Conservation (phyloP, 2,113 vertebrate genomes). For the Salminus brasiliensis region DNA sequence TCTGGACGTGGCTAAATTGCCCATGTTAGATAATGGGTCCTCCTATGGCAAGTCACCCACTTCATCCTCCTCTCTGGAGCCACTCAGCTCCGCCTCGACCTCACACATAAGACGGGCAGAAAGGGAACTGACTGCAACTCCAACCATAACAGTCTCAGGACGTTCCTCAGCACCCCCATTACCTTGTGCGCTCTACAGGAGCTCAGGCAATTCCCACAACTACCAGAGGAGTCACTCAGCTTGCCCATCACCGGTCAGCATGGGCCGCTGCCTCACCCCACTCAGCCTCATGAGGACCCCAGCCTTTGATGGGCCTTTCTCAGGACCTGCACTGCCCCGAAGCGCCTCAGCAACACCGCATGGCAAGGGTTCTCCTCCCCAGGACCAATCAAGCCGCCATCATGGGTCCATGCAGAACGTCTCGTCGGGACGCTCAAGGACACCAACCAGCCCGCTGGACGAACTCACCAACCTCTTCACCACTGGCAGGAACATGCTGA, state of each 20-base stretch:
- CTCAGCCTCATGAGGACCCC: conserved; percentile 95
- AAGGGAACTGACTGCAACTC: conserved; percentile 84
- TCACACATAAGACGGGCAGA: conserved; percentile 81
- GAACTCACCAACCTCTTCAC: conserved; percentile 97
- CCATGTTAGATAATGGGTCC: conserved; percentile 88
- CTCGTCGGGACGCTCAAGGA: conserved; percentile 85
- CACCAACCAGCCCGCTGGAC: conserved; percentile 96
- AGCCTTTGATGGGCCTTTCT: conserved; percentile 90
- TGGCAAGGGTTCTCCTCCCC: conserved; percentile 85
- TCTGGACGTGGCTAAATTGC: conserved; percentile 90
- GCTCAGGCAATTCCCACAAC: conserved; percentile 85
- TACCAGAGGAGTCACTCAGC: conserved; percentile 94
- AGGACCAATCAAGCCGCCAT: conserved; percentile 81
- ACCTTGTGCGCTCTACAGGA: conserved; percentile 89
- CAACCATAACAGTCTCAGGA: conserved; percentile 83
- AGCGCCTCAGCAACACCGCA: conserved; percentile 90
- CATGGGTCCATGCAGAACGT: conserved; percentile 85
- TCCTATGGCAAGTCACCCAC: conserved; percentile 91
- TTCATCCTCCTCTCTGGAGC: conserved; percentile 74
- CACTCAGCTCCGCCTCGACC: conserved; percentile 68
- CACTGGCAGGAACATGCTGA: conserved; percentile 93
- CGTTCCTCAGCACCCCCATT: conserved; percentile 91
- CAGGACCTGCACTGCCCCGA: conserved; percentile 84
- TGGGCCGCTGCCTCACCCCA: conserved; percentile 94
- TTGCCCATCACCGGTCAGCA: conserved; percentile 94